Base-by-base conservation (phyloP, 2,888 invertebrate species). In the Amorpha juglandis region DNA sequence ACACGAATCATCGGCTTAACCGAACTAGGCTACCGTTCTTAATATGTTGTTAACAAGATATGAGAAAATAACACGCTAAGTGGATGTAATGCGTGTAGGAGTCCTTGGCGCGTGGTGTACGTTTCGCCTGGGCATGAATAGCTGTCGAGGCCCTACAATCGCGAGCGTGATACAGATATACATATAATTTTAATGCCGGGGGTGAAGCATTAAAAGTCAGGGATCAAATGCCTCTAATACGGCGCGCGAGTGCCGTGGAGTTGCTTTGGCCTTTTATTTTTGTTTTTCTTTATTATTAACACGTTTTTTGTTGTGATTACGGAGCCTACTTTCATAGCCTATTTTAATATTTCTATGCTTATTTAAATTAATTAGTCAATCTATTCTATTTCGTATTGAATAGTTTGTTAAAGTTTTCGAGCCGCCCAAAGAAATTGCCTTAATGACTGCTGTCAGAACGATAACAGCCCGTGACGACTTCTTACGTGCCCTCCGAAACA, bases 121-220 rank as follows among this genome's bases (percentile, higher is more conserved):
- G 83, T 86, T 90, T 88, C 89, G 82, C 80, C 73, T 78, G 73
- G 80, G 72, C 74, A 71, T 76, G 74, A 74, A 77, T 80, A 77
- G 74, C 73, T 76, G 82, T 87, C 73, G 93, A 92, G 89, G 91
- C 93, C 93, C 83, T 93, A 93, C 93, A 92, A 93, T 91, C 74
- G 91, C 91, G 81, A 92, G 88, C 91, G 90, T 92, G 91, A 92
- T 92, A 93, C 91, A 93, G 91, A 93, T 91, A 93, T 91, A 93
- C 90, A 92, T 90, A 91, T 93, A 91, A 93, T 93, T 92, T 93
- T 92, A 92, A 92, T 93, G 87, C 91, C 88, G 84, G 87, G 89
- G 92, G 92, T 92, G 93, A 93, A 93, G 93, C 93, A 93, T 93
- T 93, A 93, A 92, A 93, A 93, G 93, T 93, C 93, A 92, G 89